phyloP scores from a whole-genome alignment of 2,888 invertebrate species.

The Blera fallax region DNA sequence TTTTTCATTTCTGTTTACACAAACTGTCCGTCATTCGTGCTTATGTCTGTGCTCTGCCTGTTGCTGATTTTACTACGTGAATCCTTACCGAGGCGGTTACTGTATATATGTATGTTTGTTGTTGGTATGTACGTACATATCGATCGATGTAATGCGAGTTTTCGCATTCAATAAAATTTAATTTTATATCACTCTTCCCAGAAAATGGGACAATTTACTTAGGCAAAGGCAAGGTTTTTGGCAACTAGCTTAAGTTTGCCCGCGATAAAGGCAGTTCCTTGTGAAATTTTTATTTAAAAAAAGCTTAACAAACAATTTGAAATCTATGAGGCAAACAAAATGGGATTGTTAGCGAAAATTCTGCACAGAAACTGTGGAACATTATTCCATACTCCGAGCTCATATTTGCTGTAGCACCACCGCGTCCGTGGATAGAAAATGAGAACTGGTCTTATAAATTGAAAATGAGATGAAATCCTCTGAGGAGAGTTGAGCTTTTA shows the following conservation, averaged over 20 bases:
- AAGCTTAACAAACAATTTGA: neutral
- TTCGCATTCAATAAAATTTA: constrained; percentile 34
- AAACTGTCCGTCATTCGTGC: constrained; percentile 14
- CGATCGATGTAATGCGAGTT: constrained; percentile 9
- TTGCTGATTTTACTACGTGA: neutral
- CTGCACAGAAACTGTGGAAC: neutral
- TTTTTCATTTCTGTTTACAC: constrained; percentile 37
- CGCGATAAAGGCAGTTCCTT: too few species aligned
- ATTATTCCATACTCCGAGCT: neutral
- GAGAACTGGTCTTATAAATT: neutral
- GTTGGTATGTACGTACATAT: neutral
- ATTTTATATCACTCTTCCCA: constrained; percentile 6
- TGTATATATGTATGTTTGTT: too few species aligned
- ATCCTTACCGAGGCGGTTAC: neutral
- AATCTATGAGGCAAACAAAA: neutral
- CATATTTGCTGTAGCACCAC: neutral
- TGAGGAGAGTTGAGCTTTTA: neutral
- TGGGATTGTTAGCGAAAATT: neutral
- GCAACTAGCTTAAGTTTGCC: too few species aligned
- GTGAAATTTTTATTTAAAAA: neutral
- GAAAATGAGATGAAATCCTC: neutral
- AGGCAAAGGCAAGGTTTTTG: neutral
- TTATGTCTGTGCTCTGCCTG: constrained; percentile 20
- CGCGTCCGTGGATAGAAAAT: neutral
- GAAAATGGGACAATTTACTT: constrained; percentile 20